phyloP scores from a whole-genome alignment of 2,113 vertebrate species.

The Ophiodon elongatus region DNA sequence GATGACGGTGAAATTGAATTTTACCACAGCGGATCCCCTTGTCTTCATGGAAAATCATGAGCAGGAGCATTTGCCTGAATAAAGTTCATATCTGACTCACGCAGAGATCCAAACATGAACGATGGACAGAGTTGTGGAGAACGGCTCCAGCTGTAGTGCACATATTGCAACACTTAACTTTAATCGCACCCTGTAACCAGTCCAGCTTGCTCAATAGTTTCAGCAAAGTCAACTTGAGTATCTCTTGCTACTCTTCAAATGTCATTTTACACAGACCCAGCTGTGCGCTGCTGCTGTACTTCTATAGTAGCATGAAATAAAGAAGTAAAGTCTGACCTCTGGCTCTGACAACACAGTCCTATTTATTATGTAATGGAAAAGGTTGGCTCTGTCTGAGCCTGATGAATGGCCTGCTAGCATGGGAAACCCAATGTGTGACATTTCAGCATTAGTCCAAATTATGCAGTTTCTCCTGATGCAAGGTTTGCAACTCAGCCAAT shows the following conservation, averaged over 20 bases:
- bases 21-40: constrained; percentile 26
- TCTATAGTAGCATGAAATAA: constrained; percentile 19
- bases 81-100: constrained; percentile 46
- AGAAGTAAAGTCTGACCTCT: constrained; percentile 23
- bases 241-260: constrained; percentile 22
- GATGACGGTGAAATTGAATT: constrained; percentile 59
- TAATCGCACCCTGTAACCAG: constrained; percentile 36
- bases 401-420: constrained; percentile 43
- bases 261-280: constrained; percentile 7
- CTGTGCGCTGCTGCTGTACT: background rate
- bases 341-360: constrained; percentile 18
- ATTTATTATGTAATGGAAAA: constrained; percentile 40
- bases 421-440: constrained; percentile 35
- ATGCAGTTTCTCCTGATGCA: constrained; percentile 18
- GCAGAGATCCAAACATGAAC: background rate
- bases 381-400: constrained; percentile 40
- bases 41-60: constrained; percentile 22
- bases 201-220: constrained; percentile 23
- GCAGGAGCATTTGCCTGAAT: constrained; percentile 39
- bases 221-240: constrained; percentile 33
- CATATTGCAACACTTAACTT: constrained; percentile 46
- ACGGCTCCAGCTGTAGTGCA: background rate
- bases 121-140: background rate
- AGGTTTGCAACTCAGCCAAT: constrained; percentile 13
- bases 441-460: constrained; percentile 15